These are phyloP conservation scores for Pelagia noctiluca DNA, from an alignment of 30 jellyfish, hydroid and myxozoan genomes.

Conservation along the genomic window DNA sequence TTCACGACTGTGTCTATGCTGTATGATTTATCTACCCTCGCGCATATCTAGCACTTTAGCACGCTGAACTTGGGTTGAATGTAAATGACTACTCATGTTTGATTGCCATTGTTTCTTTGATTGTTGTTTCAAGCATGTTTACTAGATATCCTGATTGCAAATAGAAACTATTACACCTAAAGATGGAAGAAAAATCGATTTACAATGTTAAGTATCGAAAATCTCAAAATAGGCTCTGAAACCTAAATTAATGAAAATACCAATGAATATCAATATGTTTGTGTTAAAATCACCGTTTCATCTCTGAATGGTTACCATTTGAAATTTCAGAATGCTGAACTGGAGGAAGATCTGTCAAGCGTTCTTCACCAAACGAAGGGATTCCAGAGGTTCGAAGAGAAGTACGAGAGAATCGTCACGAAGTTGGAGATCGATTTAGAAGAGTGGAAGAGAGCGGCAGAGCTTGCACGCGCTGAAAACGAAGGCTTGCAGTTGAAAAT, in stretches of 20 bases:
- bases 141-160: no score
- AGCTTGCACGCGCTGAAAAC: constrained; percentile 71
- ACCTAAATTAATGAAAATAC: no score
- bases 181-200: no score
- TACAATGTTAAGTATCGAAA: no score
- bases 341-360: constrained; percentile 72
- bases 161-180: no score
- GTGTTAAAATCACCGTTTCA: no score
- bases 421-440: constrained; percentile 60
- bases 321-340: constrained; percentile 76
- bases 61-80: neutral
- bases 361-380: constrained; percentile 71
- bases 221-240: no score
- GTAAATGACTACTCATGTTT: neutral
- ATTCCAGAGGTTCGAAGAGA: constrained; percentile 68
- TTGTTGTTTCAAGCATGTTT: no score
- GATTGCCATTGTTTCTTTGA: neutral
- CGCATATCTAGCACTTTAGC: neutral
- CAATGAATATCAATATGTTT: no score
- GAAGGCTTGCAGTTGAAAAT: constrained; percentile 64
- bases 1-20: no score
- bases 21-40: neutral
- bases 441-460: constrained; percentile 73
- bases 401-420: constrained; percentile 64
- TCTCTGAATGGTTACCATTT: no score